Percentiles rank a stretch among this genome's conserved stretches.
These are phyloP conservation scores for Benthosema pterotum DNA, from an alignment of 2,797 vertebrate genomes.

Conservation along the genomic window DNA sequence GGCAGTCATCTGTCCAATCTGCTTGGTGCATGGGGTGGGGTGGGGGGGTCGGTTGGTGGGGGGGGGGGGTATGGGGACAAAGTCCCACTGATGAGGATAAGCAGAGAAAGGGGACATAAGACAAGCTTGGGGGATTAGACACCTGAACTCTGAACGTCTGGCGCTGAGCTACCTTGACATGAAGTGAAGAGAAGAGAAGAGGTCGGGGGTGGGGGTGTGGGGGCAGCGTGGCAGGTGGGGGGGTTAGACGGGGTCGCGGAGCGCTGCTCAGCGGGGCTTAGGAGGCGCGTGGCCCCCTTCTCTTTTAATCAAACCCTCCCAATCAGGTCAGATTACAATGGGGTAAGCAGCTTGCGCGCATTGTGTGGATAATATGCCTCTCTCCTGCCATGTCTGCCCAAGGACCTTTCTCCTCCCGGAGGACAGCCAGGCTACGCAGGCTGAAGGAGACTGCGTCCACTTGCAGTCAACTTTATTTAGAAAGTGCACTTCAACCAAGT, in stretches of 20 bases:
- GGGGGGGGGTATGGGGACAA: conserved; percentile 48
- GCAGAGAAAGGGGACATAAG: conserved; percentile 70
- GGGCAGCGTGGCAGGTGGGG: conserved; percentile 58
- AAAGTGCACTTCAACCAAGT: conserved; percentile 29
- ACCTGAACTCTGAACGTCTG: conserved; percentile 70
- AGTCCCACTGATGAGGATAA: conserved; percentile 72
- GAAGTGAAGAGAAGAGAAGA: not conserved
- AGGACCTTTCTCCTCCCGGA: conserved; percentile 27
- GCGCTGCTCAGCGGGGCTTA: conserved; percentile 71
- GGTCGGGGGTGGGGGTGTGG: conserved; percentile 45
- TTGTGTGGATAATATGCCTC: conserved; percentile 64
- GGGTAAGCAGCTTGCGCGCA: conserved; percentile 66
- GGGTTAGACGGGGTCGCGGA: conserved; percentile 68
- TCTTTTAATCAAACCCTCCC: conserved; percentile 79
- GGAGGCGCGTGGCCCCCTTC: conserved; percentile 73
- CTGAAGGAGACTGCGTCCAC: conserved; percentile 1
- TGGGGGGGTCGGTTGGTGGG: too few species aligned
- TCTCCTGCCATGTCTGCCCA: conserved; percentile 39
- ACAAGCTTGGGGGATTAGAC: conserved; percentile 72
- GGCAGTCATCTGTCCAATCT: conserved; percentile 74
- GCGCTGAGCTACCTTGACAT: conserved; percentile 67
- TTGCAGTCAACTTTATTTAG: conserved; percentile 38
- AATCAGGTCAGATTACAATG: conserved; percentile 80
- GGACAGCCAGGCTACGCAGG: not conserved
- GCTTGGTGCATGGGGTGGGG: conserved; percentile 14